Conservation (phyloP, 2,888 invertebrate genomes). For the Chymomyza procnemis region DNA sequence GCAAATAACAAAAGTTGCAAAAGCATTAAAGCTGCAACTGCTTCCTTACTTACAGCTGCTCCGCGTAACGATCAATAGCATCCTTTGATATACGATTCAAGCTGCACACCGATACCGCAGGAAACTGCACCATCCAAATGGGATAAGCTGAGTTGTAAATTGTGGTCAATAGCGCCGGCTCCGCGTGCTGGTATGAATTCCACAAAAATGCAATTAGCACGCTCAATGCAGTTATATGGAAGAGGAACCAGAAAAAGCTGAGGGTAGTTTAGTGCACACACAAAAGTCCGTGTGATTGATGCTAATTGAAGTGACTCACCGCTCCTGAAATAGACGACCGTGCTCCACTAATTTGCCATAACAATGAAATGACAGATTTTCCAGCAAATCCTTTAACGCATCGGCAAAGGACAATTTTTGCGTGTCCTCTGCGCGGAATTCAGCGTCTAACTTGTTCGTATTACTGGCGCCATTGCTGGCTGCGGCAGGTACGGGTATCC, state of each 20-base stretch:
- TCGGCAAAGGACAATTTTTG: slow-evolving; percentile 62
- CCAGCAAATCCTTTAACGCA: slow-evolving; percentile 73
- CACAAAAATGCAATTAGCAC: slow-evolving; percentile 68
- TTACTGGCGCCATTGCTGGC: background rate
- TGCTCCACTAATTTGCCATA: slow-evolving; percentile 75
- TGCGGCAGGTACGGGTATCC: slow-evolving; percentile 53
- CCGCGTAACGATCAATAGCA: slow-evolving; percentile 73
- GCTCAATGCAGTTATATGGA: slow-evolving; percentile 67
- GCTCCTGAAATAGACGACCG: slow-evolving; percentile 64
- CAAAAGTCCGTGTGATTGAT: slow-evolving; percentile 10
- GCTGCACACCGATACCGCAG: slow-evolving; percentile 82
- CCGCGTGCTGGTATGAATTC: slow-evolving; percentile 47
- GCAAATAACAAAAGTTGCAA: no score
- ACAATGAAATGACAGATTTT: slow-evolving; percentile 76
- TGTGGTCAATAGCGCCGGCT: slow-evolving; percentile 58
- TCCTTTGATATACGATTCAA: slow-evolving; percentile 80
- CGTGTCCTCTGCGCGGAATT: slow-evolving; percentile 26
- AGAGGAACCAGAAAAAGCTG: slow-evolving; percentile 74
- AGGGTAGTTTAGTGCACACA: slow-evolving; percentile 16
- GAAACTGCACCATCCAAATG: slow-evolving; percentile 81
- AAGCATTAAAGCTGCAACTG: background rate
- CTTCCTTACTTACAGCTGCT: slow-evolving; percentile 72
- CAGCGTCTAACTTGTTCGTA: background rate
- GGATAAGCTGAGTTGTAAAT: slow-evolving; percentile 78
- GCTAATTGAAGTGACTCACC: slow-evolving; percentile 69